A percentile compares a stretch with the other conserved stretches of the same genome.
These are phyloP conservation scores for Heliothis subflexa DNA, from an alignment of 1,140 invertebrate genomes.

Conservation along the genomic window DNA sequence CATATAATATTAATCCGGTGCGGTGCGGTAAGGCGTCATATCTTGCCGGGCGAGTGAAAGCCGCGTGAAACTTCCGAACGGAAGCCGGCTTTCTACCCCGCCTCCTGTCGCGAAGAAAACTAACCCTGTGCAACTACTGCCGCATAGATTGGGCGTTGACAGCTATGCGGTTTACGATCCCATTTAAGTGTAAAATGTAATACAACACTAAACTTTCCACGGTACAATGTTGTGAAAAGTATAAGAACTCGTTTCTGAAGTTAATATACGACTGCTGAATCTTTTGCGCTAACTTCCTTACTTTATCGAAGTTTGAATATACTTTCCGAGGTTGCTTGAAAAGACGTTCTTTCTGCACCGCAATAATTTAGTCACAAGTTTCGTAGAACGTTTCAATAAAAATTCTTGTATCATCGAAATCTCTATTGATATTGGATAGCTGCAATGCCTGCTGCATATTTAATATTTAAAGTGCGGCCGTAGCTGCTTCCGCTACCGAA, in stretches of 20 bases:
- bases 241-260: background rate
- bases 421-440: background rate
- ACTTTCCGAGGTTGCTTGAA: background rate
- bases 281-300: background rate
- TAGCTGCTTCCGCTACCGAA: background rate
- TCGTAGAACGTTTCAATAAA: background rate
- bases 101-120: slow-evolving; percentile 74
- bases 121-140: slow-evolving; percentile 58
- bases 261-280: slow-evolving; percentile 8
- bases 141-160: slow-evolving; percentile 44
- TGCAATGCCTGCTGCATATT: slow-evolving; percentile 23
- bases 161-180: slow-evolving; percentile 47
- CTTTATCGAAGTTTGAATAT: slow-evolving; percentile 2
- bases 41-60: slow-evolving; percentile 74
- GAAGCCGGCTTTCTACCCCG: slow-evolving; percentile 82
- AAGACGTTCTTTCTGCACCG: background rate
- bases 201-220: slow-evolving; percentile 41
- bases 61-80: slow-evolving; percentile 76
- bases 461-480: background rate
- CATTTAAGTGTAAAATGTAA: slow-evolving; percentile 47
- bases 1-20: slow-evolving; percentile 57
- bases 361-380: slow-evolving; percentile 4
- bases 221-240: slow-evolving; percentile 34
- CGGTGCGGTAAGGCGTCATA: slow-evolving; percentile 53
- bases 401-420: background rate